phyloP scores from a whole-genome alignment of 2,888 invertebrate genomes.

The Homarus gammarus region DNA sequence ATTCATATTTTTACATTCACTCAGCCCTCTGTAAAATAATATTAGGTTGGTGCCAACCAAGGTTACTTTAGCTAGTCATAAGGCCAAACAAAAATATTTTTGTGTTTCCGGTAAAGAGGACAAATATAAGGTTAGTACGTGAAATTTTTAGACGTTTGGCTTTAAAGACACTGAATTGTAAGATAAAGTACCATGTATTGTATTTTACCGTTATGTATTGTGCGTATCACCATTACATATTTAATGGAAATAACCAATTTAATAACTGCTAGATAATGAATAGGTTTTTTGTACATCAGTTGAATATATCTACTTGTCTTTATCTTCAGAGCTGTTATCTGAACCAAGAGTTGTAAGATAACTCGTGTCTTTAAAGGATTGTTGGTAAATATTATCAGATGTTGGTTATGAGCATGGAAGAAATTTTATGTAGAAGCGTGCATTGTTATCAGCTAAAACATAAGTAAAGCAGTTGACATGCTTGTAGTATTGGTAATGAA shows the following conservation, averaged over 20 bases:
- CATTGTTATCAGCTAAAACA: neutral
- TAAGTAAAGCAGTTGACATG: neutral
- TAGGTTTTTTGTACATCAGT: neutral
- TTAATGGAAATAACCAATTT: neutral
- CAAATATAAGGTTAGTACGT: neutral
- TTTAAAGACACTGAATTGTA: neutral
- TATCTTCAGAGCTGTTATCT: neutral
- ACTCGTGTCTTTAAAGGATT: neutral
- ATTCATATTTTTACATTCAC: conserved; percentile 4
- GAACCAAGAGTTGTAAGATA: neutral
- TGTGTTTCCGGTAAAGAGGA: conserved; percentile 5
- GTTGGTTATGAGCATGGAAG: too few species aligned
- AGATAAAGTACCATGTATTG: neutral
- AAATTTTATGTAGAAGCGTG: too few species aligned
- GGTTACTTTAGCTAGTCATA: conserved; percentile 20
- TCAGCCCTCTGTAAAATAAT: neutral
- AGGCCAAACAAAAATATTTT: conserved; percentile 1
- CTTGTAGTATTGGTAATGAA: neutral
- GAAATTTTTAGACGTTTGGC: neutral
- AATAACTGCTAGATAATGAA: neutral
- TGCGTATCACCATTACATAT: neutral
- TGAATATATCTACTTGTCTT: neutral
- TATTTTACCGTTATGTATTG: neutral
- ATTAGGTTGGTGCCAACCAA: conserved; percentile 15
- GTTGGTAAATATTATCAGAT: too few species aligned